Percentiles rank a stretch among this genome's conserved stretches.
Evolutionary conservation across 2,113 vertebrate genomes (phyloP).

Genomic region (Noturus placidus): DNA sequence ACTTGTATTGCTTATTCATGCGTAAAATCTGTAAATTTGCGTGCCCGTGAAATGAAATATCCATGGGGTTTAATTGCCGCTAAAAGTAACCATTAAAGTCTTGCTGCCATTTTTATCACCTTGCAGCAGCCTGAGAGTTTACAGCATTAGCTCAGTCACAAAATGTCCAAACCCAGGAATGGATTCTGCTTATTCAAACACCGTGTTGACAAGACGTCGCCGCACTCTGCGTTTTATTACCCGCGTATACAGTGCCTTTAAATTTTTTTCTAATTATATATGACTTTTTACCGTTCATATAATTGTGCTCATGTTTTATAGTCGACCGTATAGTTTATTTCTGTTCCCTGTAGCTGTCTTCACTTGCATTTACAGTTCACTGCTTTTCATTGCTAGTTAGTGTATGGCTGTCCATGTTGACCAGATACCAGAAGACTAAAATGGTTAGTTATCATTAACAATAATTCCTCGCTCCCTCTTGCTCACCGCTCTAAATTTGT

Average conservation of each 20-base stretch:
- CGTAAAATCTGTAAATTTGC: background rate
- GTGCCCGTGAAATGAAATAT: background rate
- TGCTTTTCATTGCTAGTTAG: background rate
- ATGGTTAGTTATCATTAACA: background rate
- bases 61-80: background rate
- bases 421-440: background rate
- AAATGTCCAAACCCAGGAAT: background rate
- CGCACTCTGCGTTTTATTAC: background rate
- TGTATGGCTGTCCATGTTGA: background rate
- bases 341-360: background rate
- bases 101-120: slow-evolving; percentile 14
- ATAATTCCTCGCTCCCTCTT: background rate
- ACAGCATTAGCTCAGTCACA: slow-evolving; percentile 13
- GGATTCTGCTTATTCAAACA: background rate
- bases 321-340: background rate
- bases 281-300: background rate
- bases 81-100: background rate
- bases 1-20: background rate
- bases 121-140: background rate
- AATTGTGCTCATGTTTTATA: background rate
- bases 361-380: background rate
- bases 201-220: background rate
- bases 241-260: background rate
- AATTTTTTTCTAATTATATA: background rate
- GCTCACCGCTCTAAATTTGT: background rate